These are phyloP conservation scores for Venusia cambrica DNA, from an alignment of 2,888 invertebrate species.

Conservation along the genomic window DNA sequence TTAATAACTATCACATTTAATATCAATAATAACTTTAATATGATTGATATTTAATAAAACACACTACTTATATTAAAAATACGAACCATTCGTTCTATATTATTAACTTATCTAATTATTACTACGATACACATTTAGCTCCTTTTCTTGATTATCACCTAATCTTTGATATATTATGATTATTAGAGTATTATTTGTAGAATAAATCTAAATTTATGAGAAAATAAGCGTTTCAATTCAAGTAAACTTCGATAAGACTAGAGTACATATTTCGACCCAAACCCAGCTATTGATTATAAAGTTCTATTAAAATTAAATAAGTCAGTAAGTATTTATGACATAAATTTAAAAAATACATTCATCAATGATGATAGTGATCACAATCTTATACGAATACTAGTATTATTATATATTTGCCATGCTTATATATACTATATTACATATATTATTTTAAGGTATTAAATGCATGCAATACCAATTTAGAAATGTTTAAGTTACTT, in stretches of 20 bases:
- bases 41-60: conserved; percentile 30
- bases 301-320: too few relatives aligned
- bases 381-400: conserved; percentile 6
- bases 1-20: conserved; percentile 54
- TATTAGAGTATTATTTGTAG: conserved; percentile 9
- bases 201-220: conserved; percentile 16
- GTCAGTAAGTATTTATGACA: too few relatives aligned
- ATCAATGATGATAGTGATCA: conserved; percentile 58
- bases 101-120: conserved; percentile 61
- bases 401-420: too few relatives aligned
- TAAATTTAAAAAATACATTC: conserved; percentile 21
- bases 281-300: conserved; percentile 61
- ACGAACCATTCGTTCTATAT: conserved; percentile 36
- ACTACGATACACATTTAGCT: conserved; percentile 70
- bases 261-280: conserved; percentile 51
- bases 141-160: conserved; percentile 40
- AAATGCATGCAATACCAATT: too few relatives aligned
- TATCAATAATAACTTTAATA: conserved; percentile 28
- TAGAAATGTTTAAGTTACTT: too few relatives aligned
- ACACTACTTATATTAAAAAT: conserved; percentile 35
- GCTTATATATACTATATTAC: too few relatives aligned
- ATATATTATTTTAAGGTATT: too few relatives aligned
- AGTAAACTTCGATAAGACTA: conserved; percentile 23
- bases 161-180: conserved; percentile 7
- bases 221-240: conserved; percentile 21